These are phyloP conservation scores for Araneus ventricosus DNA, from an alignment of 1,140 invertebrate species.

Conservation along the genomic window DNA sequence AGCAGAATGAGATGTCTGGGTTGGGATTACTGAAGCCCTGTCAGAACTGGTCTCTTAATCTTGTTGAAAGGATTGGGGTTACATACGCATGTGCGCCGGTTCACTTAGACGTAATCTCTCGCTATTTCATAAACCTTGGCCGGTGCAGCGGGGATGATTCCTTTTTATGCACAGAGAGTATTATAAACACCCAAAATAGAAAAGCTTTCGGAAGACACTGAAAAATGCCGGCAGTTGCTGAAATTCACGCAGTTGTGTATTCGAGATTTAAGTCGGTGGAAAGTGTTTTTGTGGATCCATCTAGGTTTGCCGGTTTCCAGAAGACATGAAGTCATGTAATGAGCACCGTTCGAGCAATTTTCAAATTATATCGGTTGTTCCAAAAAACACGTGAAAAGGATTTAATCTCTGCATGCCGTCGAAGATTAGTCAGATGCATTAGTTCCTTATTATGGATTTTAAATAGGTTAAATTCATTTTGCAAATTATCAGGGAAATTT, in stretches of 20 bases:
- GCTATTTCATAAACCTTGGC: background rate
- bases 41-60: constrained; percentile 38
- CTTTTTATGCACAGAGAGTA: background rate
- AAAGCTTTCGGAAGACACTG: background rate
- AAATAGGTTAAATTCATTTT: too few relatives aligned
- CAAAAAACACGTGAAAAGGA: too few relatives aligned
- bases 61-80: constrained; percentile 46
- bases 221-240: background rate
- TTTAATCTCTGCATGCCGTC: too few relatives aligned
- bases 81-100: background rate
- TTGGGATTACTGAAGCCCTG: constrained; percentile 25
- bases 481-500: too few relatives aligned
- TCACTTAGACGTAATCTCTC: constrained; percentile 16
- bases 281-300: too few relatives aligned
- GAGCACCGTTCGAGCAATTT: too few relatives aligned
- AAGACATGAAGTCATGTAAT: too few relatives aligned
- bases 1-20: background rate
- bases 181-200: background rate
- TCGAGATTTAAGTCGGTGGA: background rate
- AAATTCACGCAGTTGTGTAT: background rate
- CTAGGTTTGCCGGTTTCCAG: too few relatives aligned
- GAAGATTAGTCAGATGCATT: too few relatives aligned
- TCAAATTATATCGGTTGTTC: too few relatives aligned
- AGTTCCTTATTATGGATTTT: too few relatives aligned
- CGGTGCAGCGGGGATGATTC: background rate